These are phyloP conservation scores for Meloidogyne floridensis DNA, from an alignment of 1,140 invertebrate species.

Conservation along the genomic window DNA sequence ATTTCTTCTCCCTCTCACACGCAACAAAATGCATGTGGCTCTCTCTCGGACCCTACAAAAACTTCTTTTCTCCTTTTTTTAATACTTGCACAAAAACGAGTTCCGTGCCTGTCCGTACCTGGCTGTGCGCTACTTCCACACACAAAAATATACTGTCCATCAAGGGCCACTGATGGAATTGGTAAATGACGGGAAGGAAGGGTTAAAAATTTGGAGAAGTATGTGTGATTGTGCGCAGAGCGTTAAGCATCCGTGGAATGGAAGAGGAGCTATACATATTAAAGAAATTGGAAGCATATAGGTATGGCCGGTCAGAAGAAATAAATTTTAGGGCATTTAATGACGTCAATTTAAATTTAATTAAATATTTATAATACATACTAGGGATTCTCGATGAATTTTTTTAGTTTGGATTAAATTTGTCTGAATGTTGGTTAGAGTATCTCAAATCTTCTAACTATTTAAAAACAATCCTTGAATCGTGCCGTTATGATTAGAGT, in stretches of 20 bases:
- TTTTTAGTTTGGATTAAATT: too few relatives aligned
- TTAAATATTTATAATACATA: too few relatives aligned
- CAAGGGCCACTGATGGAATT: neutral
- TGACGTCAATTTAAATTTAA: too few relatives aligned
- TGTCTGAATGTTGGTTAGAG: too few relatives aligned
- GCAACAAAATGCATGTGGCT: slow-evolving; percentile 2
- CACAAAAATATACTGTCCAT: neutral
- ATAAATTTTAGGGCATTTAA: too few relatives aligned
- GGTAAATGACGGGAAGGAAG: neutral
- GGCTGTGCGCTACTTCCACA: neutral
- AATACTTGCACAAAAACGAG: neutral
- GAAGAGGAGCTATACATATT: neutral
- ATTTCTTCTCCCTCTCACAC: neutral
- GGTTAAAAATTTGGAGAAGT: neutral
- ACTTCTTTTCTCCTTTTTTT: neutral
- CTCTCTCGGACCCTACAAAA: slow-evolving; percentile 1
- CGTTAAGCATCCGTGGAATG: neutral
- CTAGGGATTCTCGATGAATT: too few relatives aligned
- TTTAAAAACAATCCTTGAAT: too few relatives aligned
- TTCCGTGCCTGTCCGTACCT: slow-evolving; percentile 1
- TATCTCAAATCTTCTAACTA: too few relatives aligned
- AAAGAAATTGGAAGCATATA: neutral
- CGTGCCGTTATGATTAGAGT: too few relatives aligned
- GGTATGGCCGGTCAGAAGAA: too few relatives aligned
- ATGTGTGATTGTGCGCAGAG: neutral